phyloP scores from a whole-genome alignment of 2,797 vertebrate genomes.

The Philypnodon macrostomus region DNA sequence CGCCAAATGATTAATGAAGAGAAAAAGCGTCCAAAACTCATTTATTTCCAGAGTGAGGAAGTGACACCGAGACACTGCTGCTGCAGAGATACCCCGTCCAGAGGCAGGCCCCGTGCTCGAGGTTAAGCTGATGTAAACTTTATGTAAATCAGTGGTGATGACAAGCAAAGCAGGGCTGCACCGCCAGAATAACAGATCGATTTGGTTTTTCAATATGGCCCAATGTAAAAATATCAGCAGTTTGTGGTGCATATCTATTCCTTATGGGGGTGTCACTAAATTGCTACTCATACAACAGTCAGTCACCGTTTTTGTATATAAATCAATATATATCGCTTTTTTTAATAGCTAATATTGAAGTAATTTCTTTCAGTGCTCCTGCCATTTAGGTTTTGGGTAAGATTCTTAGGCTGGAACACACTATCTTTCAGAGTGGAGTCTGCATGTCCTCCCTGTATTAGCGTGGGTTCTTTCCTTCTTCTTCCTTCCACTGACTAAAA shows the following conservation, averaged over 20 bases:
- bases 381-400: too few relatives aligned
- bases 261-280: background rate
- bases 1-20: slow-evolving; percentile 41
- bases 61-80: slow-evolving; percentile 31
- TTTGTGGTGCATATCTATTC: background rate
- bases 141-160: slow-evolving; percentile 16
- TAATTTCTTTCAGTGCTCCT: too few relatives aligned
- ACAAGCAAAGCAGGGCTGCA: slow-evolving; percentile 14
- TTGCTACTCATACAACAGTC: background rate
- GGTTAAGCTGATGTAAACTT: slow-evolving; percentile 19
- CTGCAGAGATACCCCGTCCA: slow-evolving; percentile 21
- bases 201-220: background rate
- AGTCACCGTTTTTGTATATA: too few relatives aligned
- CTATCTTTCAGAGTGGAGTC: too few relatives aligned
- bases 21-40: slow-evolving; percentile 39
- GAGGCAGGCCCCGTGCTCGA: slow-evolving; percentile 9
- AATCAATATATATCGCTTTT: too few relatives aligned
- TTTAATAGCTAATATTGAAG: too few relatives aligned
- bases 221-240: background rate
- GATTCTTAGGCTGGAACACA: too few relatives aligned
- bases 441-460: too few relatives aligned
- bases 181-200: background rate
- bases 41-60: slow-evolving; percentile 40
- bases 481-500: too few relatives aligned
- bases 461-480: too few relatives aligned